These are phyloP conservation scores for Dendrolimus houi DNA, from an alignment of 2,888 invertebrate genomes.

Conservation along the genomic window DNA sequence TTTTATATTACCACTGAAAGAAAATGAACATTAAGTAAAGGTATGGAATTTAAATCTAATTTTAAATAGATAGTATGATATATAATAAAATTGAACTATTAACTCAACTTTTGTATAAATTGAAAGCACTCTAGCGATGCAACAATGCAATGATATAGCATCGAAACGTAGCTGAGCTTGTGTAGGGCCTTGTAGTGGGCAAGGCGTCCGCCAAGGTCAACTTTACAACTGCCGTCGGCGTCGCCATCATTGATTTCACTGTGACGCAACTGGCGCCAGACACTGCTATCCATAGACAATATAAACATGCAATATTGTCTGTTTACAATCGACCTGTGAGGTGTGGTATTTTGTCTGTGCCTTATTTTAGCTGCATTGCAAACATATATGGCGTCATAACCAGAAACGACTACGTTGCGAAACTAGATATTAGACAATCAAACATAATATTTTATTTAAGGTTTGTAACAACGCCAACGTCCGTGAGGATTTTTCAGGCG, in stretches of 20 bases:
- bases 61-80: too few species aligned
- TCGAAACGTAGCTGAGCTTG: constrained; percentile 1
- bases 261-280: constrained; percentile 44
- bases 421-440: background rate
- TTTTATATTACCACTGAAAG: too few species aligned
- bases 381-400: background rate
- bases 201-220: constrained; percentile 49
- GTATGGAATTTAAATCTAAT: too few species aligned
- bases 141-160: background rate
- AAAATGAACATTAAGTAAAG: too few species aligned
- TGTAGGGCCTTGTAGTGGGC: constrained; percentile 13
- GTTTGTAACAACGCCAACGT: too few species aligned
- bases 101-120: too few species aligned
- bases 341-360: background rate
- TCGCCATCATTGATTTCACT: constrained; percentile 63
- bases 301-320: background rate
- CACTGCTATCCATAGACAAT: background rate
- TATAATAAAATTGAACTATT: too few species aligned
- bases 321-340: background rate
- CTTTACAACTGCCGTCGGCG: constrained; percentile 55
- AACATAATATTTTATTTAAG: too few species aligned
- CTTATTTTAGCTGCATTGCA: background rate
- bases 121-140: too few species aligned
- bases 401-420: background rate
- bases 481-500: too few species aligned